phyloP scores from a whole-genome alignment of 1,140 invertebrate genomes.

The Cephus cinctus region DNA sequence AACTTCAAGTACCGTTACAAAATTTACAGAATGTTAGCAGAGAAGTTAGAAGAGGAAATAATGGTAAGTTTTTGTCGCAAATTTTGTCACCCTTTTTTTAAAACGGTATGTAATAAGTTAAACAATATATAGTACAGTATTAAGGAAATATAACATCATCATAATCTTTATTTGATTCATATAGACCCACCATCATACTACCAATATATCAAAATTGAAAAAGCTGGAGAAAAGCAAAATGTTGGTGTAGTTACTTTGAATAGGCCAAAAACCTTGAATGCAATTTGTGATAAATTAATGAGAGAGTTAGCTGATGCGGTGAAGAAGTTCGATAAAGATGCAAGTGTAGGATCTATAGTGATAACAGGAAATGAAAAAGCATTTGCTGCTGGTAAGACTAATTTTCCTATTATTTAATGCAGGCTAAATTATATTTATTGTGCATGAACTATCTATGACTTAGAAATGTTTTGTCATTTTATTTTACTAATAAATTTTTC shows the following conservation, averaged over 20 bases:
- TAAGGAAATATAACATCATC: no score
- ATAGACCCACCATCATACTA: constrained; percentile 43
- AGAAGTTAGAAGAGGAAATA: neutral
- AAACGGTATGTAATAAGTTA: no score
- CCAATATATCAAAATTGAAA: constrained; percentile 83
- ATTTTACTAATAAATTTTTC: no score
- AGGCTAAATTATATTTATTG: no score
- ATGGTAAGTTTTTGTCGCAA: neutral
- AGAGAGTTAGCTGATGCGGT: constrained; percentile 77
- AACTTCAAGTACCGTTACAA: neutral
- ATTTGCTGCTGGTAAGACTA: constrained; percentile 86
- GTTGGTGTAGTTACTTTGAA: constrained; percentile 90
- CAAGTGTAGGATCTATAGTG: constrained; percentile 81
- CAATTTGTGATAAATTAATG: constrained; percentile 90
- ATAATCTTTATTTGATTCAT: constrained; percentile 6
- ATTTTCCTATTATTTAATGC: no score
- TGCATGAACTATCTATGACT: neutral
- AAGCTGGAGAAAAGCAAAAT: constrained; percentile 82
- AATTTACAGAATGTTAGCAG: neutral
- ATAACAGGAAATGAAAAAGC: constrained; percentile 95
- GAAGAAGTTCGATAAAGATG: constrained; percentile 73
- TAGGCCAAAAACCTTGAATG: constrained; percentile 91
- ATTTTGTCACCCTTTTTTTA: no score
- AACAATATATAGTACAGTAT: no score
- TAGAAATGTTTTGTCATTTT: no score